These are phyloP conservation scores for Ptilorrhoa leucosticta DNA, from an alignment of 2,113 vertebrate genomes.

Conservation along the genomic window DNA sequence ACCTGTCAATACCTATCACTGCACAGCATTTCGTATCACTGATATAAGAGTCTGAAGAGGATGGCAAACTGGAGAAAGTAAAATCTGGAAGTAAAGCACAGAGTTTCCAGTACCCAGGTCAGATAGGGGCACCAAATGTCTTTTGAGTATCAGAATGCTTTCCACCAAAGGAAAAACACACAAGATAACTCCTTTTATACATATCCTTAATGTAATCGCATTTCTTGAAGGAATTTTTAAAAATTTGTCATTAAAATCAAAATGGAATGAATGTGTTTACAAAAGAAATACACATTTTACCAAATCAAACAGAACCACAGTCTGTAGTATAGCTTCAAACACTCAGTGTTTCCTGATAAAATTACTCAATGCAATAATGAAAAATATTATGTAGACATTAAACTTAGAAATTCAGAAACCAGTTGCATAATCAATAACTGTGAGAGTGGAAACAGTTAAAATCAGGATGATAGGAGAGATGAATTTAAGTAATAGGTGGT, in stretches of 20 bases:
- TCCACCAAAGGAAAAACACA: neutral
- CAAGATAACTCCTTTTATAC: neutral
- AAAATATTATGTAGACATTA: neutral
- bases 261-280: neutral
- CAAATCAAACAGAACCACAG: neutral
- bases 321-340: neutral
- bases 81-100: neutral
- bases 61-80: constrained; percentile 3
- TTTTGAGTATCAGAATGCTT: neutral
- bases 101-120: neutral
- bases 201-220: neutral
- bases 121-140: neutral
- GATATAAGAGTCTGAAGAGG: constrained; percentile 49
- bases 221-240: neutral
- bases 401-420: neutral
- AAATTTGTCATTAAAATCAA: neutral
- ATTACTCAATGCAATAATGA: neutral
- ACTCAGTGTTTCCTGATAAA: neutral
- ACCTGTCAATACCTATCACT: constrained; percentile 64
- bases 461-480: neutral
- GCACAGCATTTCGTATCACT: constrained; percentile 41
- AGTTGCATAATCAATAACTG: neutral
- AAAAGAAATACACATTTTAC: neutral
- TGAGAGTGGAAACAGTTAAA: neutral
- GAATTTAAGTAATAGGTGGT: neutral